A percentile compares a stretch with the other conserved stretches of the same genome.
phyloP scores from a whole-genome alignment of 2,797 vertebrate species.

The Aulostomus chinensis region DNA sequence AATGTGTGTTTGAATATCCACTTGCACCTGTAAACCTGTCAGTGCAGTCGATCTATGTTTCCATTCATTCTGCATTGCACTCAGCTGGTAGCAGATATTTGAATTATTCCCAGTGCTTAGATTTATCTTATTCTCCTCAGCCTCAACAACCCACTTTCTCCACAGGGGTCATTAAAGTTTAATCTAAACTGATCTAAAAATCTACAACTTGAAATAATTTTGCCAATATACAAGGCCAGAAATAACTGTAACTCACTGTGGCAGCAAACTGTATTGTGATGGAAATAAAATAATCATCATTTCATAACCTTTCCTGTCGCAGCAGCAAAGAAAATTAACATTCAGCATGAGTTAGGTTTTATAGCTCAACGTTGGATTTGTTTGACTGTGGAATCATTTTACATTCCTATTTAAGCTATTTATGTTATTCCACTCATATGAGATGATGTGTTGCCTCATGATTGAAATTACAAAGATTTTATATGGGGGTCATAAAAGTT shows the following conservation, averaged over 20 bases:
- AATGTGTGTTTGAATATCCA: constrained; percentile 17
- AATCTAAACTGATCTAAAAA: constrained; percentile 58
- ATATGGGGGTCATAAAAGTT: constrained; percentile 9
- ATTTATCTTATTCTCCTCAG: constrained; percentile 55
- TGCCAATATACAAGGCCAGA: constrained; percentile 27
- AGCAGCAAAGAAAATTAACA: constrained; percentile 28
- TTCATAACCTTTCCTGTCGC: constrained; percentile 32
- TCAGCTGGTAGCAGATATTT: constrained; percentile 45
- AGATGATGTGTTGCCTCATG: constrained; percentile 5
- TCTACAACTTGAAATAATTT: constrained; percentile 58
- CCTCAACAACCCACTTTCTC: constrained; percentile 43
- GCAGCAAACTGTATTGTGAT: constrained; percentile 38
- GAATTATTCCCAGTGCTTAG: constrained; percentile 55
- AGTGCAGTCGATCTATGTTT: constrained; percentile 35
- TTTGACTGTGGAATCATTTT: constrained; percentile 18
- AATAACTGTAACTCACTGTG: constrained; percentile 40
- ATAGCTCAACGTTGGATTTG: constrained; percentile 6
- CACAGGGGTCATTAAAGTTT: constrained; percentile 62
- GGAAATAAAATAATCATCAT: constrained; percentile 45
- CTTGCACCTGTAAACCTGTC: constrained; percentile 36
- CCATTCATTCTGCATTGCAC: constrained; percentile 42
- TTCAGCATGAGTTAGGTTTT: constrained; percentile 24
- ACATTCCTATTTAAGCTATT: constrained; percentile 17
- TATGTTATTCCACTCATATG: constrained; percentile 11
- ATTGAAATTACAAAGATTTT: constrained; percentile 6